Evolutionary conservation across 2,113 vertebrate genomes (phyloP).

Genomic region (Verasper variegatus): DNA sequence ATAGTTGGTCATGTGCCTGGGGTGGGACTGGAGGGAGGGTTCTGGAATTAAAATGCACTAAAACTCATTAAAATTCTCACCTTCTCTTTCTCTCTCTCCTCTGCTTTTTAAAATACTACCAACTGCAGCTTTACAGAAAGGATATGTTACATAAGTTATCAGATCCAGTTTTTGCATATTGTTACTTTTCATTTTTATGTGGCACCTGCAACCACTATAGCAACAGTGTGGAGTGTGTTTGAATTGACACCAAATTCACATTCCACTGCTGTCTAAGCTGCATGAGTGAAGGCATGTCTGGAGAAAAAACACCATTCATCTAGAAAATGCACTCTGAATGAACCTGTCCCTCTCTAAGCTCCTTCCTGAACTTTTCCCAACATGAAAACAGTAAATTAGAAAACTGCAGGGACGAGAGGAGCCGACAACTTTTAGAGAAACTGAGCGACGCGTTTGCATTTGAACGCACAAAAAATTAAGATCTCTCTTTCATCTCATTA

Average conservation of each 20-base stretch:
- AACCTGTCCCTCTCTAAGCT: slow-evolving; percentile 44
- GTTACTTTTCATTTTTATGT: too few species aligned
- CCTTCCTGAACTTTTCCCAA: slow-evolving; percentile 32
- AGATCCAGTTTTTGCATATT: too few species aligned
- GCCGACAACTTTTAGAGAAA: slow-evolving; percentile 1
- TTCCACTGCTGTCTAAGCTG: not conserved
- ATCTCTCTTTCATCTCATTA: slow-evolving; percentile 28
- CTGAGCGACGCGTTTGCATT: slow-evolving; percentile 11
- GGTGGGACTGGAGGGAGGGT: too few species aligned
- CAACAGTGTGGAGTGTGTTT: too few species aligned
- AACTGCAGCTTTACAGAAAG: too few species aligned
- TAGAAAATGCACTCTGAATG: slow-evolving; percentile 46
- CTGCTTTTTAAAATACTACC: too few species aligned
- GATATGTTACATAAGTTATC: too few species aligned
- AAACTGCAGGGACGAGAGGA: slow-evolving; percentile 17
- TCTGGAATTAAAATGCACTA: too few species aligned
- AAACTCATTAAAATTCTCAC: too few species aligned
- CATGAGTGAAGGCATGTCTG: not conserved
- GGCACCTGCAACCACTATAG: too few species aligned
- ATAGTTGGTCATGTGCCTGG: too few species aligned
- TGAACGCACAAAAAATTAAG: not conserved
- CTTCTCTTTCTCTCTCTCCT: too few species aligned
- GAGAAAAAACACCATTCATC: slow-evolving; percentile 22
- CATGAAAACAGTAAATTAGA: slow-evolving; percentile 46
- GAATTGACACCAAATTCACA: not conserved